These are phyloP conservation scores for Caranx ignobilis DNA, from an alignment of 2,113 vertebrate species.

Conservation along the genomic window DNA sequence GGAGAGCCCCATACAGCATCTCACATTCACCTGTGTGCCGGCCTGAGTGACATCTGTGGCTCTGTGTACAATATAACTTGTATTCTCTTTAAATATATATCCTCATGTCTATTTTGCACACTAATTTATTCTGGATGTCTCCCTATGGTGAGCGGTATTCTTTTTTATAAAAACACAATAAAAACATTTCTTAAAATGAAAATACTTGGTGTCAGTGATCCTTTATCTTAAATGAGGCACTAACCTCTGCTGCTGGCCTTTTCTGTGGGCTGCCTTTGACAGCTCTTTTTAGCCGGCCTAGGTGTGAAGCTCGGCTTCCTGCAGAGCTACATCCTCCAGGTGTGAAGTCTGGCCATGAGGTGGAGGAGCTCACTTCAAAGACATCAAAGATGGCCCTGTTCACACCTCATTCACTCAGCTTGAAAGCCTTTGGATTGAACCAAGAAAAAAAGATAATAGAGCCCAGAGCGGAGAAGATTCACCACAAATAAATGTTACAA, in stretches of 20 bases:
- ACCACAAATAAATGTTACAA: not conserved
- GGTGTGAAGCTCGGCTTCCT: constrained; percentile 33
- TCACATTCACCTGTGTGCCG: constrained; percentile 32
- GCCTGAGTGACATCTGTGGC: constrained; percentile 15
- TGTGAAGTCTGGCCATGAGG: constrained; percentile 45
- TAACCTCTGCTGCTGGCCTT: not conserved
- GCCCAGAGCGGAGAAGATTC: not conserved
- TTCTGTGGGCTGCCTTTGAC: not conserved
- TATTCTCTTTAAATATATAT: constrained; percentile 47
- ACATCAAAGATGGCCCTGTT: constrained; percentile 7
- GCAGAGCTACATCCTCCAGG: constrained; percentile 39
- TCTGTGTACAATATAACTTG: constrained; percentile 21
- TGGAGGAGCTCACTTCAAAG: constrained; percentile 39
- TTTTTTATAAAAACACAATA: constrained; percentile 36
- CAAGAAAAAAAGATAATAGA: not conserved
- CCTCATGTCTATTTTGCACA: constrained; percentile 69
- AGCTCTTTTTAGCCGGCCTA: constrained; percentile 3
- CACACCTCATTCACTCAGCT: not conserved
- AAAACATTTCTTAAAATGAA: constrained; percentile 23
- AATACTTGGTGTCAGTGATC: not conserved
- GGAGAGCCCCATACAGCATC: constrained; percentile 13
- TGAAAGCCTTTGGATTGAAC: not conserved
- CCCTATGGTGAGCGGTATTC: constrained; percentile 68
- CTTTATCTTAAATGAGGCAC: not conserved
- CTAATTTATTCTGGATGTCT: constrained; percentile 75